These are phyloP conservation scores for Aptenodytes patagonicus DNA, from an alignment of 2,113 vertebrate genomes.

Conservation along the genomic window DNA sequence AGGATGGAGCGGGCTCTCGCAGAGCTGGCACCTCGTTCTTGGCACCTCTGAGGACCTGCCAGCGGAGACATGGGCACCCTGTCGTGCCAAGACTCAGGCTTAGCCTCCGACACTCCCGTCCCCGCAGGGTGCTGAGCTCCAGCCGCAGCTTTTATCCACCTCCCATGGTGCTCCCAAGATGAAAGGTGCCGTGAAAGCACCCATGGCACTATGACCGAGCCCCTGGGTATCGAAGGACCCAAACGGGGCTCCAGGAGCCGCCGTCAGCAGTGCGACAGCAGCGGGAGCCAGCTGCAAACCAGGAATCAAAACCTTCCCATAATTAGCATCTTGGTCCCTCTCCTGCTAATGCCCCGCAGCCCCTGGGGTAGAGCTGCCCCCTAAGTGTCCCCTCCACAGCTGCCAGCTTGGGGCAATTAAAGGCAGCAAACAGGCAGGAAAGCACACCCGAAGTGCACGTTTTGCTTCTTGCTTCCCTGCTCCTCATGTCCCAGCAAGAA, in stretches of 20 bases:
- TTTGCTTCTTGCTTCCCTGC: background rate
- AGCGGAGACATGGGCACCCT: background rate
- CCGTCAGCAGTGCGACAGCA: background rate
- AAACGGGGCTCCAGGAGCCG: rapidly evolving
- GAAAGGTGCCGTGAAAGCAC: background rate
- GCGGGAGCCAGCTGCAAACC: background rate
- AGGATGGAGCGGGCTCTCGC: background rate
- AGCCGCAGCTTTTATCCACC: background rate
- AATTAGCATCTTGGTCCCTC: background rate
- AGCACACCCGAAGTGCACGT: background rate
- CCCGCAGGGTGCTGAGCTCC: background rate
- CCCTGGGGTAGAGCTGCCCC: background rate
- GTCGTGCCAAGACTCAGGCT: background rate
- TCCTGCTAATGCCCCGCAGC: background rate
- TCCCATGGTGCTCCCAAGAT: background rate
- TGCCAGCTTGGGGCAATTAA: background rate
- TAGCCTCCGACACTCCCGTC: background rate
- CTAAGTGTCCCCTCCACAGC: background rate
- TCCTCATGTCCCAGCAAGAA: background rate
- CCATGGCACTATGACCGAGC: background rate
- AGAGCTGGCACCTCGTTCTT: background rate
- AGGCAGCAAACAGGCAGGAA: background rate
- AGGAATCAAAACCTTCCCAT: conserved; percentile 4
- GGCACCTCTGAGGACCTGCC: background rate
- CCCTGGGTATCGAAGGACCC: background rate